phyloP scores from a whole-genome alignment of 2,113 vertebrate species.

The Chitala chitala region DNA sequence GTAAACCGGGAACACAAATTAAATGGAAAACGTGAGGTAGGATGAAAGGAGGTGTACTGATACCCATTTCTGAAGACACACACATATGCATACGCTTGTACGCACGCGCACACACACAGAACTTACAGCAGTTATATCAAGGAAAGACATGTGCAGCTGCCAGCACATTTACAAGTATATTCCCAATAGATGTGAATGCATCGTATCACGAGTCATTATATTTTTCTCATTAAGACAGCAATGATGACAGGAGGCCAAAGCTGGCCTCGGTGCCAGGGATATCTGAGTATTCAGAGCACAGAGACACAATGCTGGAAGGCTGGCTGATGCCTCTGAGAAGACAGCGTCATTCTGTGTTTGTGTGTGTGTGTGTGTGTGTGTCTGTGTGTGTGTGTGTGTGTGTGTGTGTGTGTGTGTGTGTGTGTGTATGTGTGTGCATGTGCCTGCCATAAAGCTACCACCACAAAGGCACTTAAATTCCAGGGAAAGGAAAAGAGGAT shows the following conservation, averaged over 20 bases:
- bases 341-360: too few relatives aligned
- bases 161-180: background rate
- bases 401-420: too few relatives aligned
- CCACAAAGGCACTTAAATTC: background rate
- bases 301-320: background rate
- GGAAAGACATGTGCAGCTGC: background rate
- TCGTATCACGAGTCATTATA: conserved; percentile 15
- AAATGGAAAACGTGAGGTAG: background rate
- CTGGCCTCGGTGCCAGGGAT: conserved; percentile 1
- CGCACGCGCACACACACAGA: background rate
- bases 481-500: background rate
- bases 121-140: background rate
- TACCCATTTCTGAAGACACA: background rate
- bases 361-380: too few relatives aligned
- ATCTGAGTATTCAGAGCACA: conserved; percentile 16
- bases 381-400: too few relatives aligned
- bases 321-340: too few relatives aligned
- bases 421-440: too few relatives aligned
- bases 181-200: background rate
- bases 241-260: conserved; percentile 31
- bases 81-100: background rate
- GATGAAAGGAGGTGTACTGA: too few relatives aligned
- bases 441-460: background rate
- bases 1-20: too few relatives aligned
- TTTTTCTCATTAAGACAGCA: conserved; percentile 38